Evolutionary conservation across 2,888 invertebrate species (phyloP), one percentile per base, ranked within the genome.

Genomic region (Odontocerum albicorne): DNA sequence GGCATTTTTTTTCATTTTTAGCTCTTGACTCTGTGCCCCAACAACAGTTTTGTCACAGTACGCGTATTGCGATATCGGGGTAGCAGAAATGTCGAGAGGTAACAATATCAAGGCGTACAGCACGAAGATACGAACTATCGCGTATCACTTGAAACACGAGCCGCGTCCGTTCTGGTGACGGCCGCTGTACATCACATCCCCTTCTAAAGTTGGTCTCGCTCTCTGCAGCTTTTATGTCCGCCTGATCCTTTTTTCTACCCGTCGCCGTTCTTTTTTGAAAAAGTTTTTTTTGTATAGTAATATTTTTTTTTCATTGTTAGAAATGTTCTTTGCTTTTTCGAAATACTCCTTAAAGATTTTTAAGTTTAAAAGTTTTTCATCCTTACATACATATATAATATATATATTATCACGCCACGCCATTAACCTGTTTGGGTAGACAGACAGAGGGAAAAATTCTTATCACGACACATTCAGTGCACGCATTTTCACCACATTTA

Each of bases 121-220:
- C 27, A 10, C 10, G 27, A 27, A 27, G 10, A 27, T 7, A 27
- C 10, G 51, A 56, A 56, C 56, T 57, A 57, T 57, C 57, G 47
- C 52, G 38, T 57, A 57, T 57, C 57, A 47, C 47, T 52, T 55
- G 59, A 59, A 59, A 52, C 59, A 59, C 59, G 59, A 59, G 55
- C 27, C 52, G 43, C 52, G 59, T 59, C 59, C 55, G 52, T 20
- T 55, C 49, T 35, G 49, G 45, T 59, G 59, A 55, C 59, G 52
- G 22, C 35, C 40, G 44, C 59, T 40, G 59, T 59, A 55, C 52
- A 59, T 59, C 59, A 59, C 51, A 39, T 45, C 43, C 52, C 51
- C 47, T 51, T 21, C 31, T 42, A 13, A 7, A 7, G 10, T 31
- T 36, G 27, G 17, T n/a, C 31, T 33, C 40, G n/a, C 16, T 15